Evolutionary conservation across 1,140 invertebrate genomes (phyloP).

Genomic region (Ctenoplectra terminalis): DNA sequence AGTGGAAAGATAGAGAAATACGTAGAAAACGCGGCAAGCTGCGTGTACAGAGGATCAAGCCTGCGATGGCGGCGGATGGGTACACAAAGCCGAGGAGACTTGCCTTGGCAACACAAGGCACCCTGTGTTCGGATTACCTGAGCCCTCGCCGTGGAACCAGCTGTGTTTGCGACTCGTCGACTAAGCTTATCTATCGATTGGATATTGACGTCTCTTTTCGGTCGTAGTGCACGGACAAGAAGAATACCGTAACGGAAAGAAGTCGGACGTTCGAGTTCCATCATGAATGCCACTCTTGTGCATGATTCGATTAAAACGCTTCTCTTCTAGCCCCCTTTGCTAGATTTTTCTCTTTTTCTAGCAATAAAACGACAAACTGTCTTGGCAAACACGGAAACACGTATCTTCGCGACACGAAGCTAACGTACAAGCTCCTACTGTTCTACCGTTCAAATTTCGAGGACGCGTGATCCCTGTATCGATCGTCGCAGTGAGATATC

Average conservation of each 20-base stretch:
- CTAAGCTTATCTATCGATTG: constrained; percentile 80
- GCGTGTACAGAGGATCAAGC: constrained; percentile 73
- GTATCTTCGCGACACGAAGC: neutral
- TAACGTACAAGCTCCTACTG: neutral
- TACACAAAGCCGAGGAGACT: constrained; percentile 65
- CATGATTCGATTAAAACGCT: constrained; percentile 43
- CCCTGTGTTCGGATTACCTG: constrained; percentile 75
- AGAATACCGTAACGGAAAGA: constrained; percentile 42
- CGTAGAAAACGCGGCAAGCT: constrained; percentile 77
- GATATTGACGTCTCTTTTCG: constrained; percentile 64
- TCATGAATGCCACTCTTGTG: constrained; percentile 73
- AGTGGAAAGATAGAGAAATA: constrained; percentile 72
- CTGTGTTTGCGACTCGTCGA: constrained; percentile 79
- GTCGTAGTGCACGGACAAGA: neutral
- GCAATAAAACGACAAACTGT: constrained; percentile 43
- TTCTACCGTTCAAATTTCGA: neutral
- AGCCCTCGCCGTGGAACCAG: constrained; percentile 66
- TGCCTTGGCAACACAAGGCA: constrained; percentile 65
- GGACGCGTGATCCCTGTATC: constrained; percentile 13
- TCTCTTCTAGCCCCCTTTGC: constrained; percentile 20
- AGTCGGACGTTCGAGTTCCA: constrained; percentile 42
- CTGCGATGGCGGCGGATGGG: constrained; percentile 56
- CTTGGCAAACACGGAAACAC: constrained; percentile 17
- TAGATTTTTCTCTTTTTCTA: constrained; percentile 25
- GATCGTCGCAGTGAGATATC: constrained; percentile 33